Conservation (phyloP, 2,888 invertebrate genomes). For the Nomada ruficornis region DNA sequence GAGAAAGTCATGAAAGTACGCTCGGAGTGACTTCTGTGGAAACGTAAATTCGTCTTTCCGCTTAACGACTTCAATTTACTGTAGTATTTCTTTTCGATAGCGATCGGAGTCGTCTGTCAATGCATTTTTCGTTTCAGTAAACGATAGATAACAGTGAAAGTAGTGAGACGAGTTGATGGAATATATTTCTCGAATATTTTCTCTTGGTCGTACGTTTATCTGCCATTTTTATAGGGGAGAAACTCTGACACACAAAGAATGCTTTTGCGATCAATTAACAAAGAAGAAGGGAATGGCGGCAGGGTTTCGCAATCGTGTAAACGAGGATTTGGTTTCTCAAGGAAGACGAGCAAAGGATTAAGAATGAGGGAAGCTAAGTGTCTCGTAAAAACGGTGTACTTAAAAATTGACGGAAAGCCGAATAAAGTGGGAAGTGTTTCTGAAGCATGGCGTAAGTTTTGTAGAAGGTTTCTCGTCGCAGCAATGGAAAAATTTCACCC, state of each 20-base stretch:
- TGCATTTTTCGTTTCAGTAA: background rate
- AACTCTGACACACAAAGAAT: too few species aligned
- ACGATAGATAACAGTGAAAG: background rate
- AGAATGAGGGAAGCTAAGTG: slow-evolving; percentile 1
- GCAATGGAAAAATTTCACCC: slow-evolving; percentile 10
- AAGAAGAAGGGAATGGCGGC: background rate
- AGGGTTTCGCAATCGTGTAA: background rate
- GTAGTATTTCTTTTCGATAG: too few species aligned
- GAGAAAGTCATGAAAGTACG: slow-evolving; percentile 21
- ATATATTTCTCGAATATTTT: too few species aligned
- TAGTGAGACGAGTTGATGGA: too few species aligned
- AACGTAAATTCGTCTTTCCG: slow-evolving; percentile 43
- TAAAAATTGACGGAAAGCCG: background rate
- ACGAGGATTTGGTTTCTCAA: background rate
- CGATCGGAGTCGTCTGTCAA: background rate
- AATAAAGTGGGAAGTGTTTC: slow-evolving; percentile 4
- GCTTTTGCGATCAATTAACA: background rate
- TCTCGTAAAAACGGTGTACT: background rate
- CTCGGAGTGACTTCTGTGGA: background rate
- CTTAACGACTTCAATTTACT: slow-evolving; percentile 26
- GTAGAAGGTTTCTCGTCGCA: background rate
- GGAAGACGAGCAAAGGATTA: background rate
- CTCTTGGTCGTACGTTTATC: too few species aligned
- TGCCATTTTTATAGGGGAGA: too few species aligned
- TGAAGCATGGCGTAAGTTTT: background rate